Evolutionary conservation across 92 coral and sea anemone species (phyloP).

Genomic region (Bergia puertoricense): DNA sequence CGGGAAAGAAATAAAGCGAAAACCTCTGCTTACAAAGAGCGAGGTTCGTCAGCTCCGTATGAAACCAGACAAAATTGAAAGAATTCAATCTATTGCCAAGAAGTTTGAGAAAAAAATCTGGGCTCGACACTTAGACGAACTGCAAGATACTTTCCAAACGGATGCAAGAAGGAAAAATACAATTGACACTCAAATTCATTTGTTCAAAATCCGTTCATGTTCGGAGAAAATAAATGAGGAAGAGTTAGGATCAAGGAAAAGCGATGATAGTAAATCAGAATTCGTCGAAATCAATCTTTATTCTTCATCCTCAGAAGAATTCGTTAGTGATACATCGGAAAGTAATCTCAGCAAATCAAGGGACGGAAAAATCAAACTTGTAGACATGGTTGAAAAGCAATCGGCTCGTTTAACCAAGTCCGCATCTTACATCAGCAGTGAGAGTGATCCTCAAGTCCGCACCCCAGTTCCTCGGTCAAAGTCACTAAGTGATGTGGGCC

Average conservation of each 20-base stretch:
- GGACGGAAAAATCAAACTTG: background rate
- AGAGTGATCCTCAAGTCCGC: background rate
- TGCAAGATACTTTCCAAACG: background rate
- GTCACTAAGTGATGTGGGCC: constrained; percentile 15
- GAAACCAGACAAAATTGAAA: constrained; percentile 42
- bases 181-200: constrained; percentile 7
- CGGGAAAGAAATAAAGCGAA: constrained; percentile 18
- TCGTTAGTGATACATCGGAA: background rate
- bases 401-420: background rate
- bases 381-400: background rate
- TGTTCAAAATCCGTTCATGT: constrained; percentile 8
- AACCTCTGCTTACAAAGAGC: constrained; percentile 14
- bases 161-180: constrained; percentile 22
- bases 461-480: background rate
- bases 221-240: background rate
- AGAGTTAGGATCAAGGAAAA: background rate
- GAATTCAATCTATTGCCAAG: constrained; percentile 46
- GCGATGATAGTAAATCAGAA: background rate
- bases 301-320: background rate
- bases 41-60: constrained; percentile 34
- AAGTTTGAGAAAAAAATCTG: constrained; percentile 66
- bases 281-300: background rate
- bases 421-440: constrained; percentile 9
- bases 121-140: constrained; percentile 52
- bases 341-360: background rate